A percentile compares a stretch with the other conserved stretches of the same genome.
Evolutionary conservation across 2,797 vertebrate species (phyloP).

Genomic region (Macropus fuliginosus): DNA sequence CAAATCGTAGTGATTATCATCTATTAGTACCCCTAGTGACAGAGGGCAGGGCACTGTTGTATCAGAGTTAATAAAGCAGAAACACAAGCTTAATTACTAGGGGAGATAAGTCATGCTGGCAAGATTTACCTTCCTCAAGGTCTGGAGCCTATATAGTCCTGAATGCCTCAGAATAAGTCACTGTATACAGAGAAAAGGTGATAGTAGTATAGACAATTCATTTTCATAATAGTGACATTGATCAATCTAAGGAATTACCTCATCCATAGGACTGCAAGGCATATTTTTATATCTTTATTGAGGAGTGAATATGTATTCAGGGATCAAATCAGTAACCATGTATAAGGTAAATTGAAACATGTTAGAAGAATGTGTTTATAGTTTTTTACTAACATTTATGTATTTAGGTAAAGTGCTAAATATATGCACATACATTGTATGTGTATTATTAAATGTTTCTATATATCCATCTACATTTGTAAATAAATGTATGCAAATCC

Average conservation of each 20-base stretch:
- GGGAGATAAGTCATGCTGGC: conserved; percentile 83
- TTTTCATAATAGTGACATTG: conserved; percentile 28
- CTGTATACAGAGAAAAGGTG: conserved; percentile 24
- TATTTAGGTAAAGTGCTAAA: background rate
- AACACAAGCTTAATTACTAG: conserved; percentile 85
- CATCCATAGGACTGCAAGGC: background rate
- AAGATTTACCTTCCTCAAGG: conserved; percentile 77
- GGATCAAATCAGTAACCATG: conserved; percentile 48
- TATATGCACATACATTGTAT: background rate
- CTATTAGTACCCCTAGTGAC: conserved; percentile 86
- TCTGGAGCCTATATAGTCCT: conserved; percentile 59
- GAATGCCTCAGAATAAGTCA: conserved; percentile 73
- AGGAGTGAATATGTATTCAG: conserved; percentile 45
- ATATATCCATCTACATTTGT: background rate
- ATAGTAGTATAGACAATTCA: conserved; percentile 35
- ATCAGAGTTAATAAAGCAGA: conserved; percentile 88
- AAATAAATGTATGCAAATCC: background rate
- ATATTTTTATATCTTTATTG: background rate
- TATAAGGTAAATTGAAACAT: background rate
- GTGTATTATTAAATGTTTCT: background rate
- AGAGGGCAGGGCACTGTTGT: conserved; percentile 86
- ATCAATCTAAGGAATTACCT: conserved; percentile 1
- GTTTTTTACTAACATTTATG: conserved; percentile 40
- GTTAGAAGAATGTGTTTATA: conserved; percentile 9
- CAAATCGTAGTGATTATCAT: conserved; percentile 84